Evolutionary conservation across 2,888 invertebrate genomes (phyloP).

Genomic region (Sinelater perroti): DNA sequence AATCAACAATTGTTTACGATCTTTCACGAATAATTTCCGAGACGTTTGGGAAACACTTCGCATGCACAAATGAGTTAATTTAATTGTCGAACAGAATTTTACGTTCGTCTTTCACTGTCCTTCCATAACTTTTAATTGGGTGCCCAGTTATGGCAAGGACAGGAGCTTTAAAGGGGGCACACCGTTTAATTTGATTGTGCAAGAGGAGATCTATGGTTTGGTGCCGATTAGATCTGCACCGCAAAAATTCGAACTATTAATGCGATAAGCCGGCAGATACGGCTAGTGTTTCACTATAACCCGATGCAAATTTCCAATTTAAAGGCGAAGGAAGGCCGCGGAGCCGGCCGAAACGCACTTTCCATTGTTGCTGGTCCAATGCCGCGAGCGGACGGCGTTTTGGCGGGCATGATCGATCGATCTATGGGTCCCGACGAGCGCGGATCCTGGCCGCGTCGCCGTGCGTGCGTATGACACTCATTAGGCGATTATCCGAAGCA

Average conservation of each 20-base stretch:
- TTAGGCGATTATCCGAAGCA: constrained; percentile 41
- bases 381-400: background rate
- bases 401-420: constrained; percentile 5
- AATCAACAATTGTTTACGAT: no score
- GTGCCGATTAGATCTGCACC: no score
- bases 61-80: no score
- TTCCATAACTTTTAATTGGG: no score
- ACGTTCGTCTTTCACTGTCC: no score
- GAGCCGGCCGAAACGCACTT: constrained; percentile 7
- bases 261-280: background rate
- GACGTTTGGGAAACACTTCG: no score
- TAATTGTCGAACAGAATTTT: no score
- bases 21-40: no score
- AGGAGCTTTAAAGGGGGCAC: no score
- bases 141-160: no score
- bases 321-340: constrained; percentile 1
- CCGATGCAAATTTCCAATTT: constrained; percentile 3
- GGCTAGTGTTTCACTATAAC: background rate
- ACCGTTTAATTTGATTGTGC: no score
- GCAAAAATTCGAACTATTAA: background rate
- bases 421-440: constrained; percentile 33
- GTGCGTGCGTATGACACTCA: constrained; percentile 29
- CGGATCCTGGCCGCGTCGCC: constrained; percentile 52
- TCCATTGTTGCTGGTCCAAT: background rate
- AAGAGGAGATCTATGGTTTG: no score